phyloP scores from a whole-genome alignment of 2,888 invertebrate genomes.

The Glaucopsyche alexis region DNA sequence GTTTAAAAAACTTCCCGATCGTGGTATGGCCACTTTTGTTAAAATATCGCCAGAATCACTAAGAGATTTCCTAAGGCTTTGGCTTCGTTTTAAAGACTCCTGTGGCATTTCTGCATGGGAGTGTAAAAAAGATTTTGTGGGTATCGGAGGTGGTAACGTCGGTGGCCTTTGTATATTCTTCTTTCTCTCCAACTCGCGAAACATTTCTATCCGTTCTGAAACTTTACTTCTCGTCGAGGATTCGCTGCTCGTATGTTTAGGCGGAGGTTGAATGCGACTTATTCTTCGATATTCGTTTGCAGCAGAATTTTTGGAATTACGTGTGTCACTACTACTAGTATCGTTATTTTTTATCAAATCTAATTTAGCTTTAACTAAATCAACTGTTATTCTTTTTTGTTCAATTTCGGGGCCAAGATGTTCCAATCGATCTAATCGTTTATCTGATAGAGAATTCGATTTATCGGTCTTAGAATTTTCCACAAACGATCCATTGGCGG shows the following conservation, averaged over 20 bases:
- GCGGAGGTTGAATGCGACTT: constrained; percentile 40
- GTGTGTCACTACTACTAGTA: constrained; percentile 73
- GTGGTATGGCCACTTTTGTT: constrained; percentile 91
- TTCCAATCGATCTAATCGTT: constrained; percentile 76
- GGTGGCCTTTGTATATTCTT: constrained; percentile 73
- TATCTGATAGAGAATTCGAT: constrained; percentile 78
- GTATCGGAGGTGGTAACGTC: constrained; percentile 72
- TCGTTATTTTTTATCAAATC: constrained; percentile 71
- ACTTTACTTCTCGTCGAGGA: constrained; percentile 72
- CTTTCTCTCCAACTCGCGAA: constrained; percentile 70
- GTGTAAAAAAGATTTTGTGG: constrained; percentile 59
- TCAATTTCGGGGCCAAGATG: constrained; percentile 61
- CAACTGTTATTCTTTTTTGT: constrained; percentile 69
- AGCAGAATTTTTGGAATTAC: constrained; percentile 74
- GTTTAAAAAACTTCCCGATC: constrained; percentile 91
- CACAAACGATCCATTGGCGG: constrained; percentile 69
- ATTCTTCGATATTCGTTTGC: constrained; percentile 50
- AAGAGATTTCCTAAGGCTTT: constrained; percentile 70
- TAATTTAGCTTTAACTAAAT: constrained; percentile 80
- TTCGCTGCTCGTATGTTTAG: constrained; percentile 58
- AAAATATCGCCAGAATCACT: constrained; percentile 87
- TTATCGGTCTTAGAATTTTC: constrained; percentile 76
- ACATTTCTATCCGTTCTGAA: constrained; percentile 75
- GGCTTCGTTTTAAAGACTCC: constrained; percentile 68
- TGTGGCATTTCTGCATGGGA: constrained; percentile 54